phyloP scores from a whole-genome alignment of 1,140 invertebrate genomes.

The Globodera rostochiensis region DNA sequence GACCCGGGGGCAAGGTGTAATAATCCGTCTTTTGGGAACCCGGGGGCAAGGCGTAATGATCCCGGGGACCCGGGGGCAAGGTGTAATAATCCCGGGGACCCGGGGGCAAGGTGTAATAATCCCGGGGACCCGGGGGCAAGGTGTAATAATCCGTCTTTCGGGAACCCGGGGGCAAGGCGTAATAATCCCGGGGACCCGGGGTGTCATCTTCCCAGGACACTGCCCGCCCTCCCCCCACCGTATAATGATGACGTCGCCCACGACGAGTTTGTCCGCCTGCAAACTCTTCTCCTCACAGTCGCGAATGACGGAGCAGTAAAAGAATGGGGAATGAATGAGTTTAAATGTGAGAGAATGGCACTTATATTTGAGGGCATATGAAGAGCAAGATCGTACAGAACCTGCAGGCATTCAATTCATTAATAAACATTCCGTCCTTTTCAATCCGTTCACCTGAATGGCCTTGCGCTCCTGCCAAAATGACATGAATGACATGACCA shows the following conservation, averaged over 20 bases:
- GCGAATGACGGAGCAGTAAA: constrained; percentile 70
- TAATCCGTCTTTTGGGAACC: too few species aligned
- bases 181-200: too few species aligned
- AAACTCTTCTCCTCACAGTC: constrained; percentile 61
- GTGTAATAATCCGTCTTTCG: neutral
- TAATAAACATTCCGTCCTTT: constrained; percentile 19
- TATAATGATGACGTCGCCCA: constrained; percentile 59
- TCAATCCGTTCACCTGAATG: constrained; percentile 44
- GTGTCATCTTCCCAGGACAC: too few species aligned
- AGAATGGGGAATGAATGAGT: neutral
- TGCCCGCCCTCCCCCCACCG: constrained; percentile 21
- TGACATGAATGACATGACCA: constrained; percentile 60
- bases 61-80: too few species aligned
- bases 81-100: too few species aligned
- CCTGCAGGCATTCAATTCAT: constrained; percentile 43
- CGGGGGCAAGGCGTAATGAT: too few species aligned
- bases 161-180: too few species aligned
- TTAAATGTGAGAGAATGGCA: neutral
- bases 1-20: too few species aligned
- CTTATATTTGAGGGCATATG: constrained; percentile 73
- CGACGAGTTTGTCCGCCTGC: constrained; percentile 55
- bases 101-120: too few species aligned
- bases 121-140: too few species aligned
- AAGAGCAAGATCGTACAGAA: constrained; percentile 55
- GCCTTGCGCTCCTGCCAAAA: constrained; percentile 65